Percentiles rank a stretch among this genome's conserved stretches.
These are phyloP conservation scores for Sphenopsis melanotis DNA, from an alignment of 2,797 vertebrate genomes.

Conservation along the genomic window DNA sequence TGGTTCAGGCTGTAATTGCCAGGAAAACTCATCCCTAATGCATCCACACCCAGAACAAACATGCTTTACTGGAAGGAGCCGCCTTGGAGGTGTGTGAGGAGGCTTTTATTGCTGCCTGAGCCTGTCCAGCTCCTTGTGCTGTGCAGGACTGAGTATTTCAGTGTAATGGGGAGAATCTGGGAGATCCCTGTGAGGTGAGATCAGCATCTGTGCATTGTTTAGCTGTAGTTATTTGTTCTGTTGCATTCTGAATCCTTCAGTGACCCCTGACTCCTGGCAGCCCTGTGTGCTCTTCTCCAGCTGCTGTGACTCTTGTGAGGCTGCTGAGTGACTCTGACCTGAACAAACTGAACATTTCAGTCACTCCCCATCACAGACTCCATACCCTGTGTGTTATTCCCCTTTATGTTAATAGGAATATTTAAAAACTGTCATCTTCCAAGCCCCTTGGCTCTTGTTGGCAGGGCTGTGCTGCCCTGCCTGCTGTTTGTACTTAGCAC, in stretches of 20 bases:
- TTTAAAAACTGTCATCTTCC: not conserved
- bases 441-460: not conserved
- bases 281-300: not conserved
- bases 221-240: not conserved
- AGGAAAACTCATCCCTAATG: not conserved
- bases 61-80: not conserved
- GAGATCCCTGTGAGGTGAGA: not conserved
- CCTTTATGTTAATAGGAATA: not conserved
- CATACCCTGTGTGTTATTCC: not conserved
- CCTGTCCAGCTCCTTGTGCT: not conserved
- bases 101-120: not conserved
- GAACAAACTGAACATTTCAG: not conserved
- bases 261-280: not conserved
- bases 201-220: not conserved
- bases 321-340: not conserved
- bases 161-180: not conserved
- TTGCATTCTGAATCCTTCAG: not conserved
- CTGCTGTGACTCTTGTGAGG: not conserved
- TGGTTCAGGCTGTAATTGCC: not conserved
- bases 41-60: not conserved
- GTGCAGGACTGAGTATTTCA: not conserved
- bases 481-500: constrained; percentile 27
- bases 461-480: constrained; percentile 23
- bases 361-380: not conserved
- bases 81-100: not conserved